These are phyloP conservation scores for Antitype chi DNA, from an alignment of 2,888 invertebrate species.

Conservation along the genomic window DNA sequence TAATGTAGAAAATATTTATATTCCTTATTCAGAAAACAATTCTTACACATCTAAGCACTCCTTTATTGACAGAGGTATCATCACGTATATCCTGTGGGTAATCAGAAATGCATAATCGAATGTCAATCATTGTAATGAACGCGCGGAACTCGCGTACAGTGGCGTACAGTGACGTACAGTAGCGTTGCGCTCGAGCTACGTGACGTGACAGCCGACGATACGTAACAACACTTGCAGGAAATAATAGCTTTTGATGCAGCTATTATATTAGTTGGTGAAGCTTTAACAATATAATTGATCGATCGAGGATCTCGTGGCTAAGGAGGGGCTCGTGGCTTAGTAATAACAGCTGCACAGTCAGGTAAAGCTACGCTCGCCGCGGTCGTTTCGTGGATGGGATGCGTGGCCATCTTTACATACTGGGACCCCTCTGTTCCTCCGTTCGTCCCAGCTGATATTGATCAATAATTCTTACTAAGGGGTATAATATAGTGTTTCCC, in stretches of 20 bases:
- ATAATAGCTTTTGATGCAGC: constrained; percentile 25
- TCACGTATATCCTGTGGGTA: constrained; percentile 42
- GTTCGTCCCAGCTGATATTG: too few species aligned
- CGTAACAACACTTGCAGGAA: constrained; percentile 41
- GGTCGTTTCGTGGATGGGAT: too few species aligned
- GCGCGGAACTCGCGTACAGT: constrained; percentile 37
- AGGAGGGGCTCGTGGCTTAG: too few species aligned
- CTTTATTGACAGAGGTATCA: constrained; percentile 25
- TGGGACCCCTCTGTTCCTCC: too few species aligned
- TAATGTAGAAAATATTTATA: background rate
- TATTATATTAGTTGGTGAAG: constrained; percentile 1
- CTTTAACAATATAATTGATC: background rate
- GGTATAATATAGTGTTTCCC: background rate
- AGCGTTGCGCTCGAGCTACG: constrained; percentile 8
- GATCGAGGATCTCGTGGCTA: too few species aligned
- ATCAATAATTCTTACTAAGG: background rate
- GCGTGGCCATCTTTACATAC: too few species aligned
- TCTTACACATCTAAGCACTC: constrained; percentile 13
- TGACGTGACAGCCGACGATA: constrained; percentile 30
- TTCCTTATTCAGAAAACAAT: background rate
- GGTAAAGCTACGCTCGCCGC: too few species aligned
- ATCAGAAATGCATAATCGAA: constrained; percentile 66
- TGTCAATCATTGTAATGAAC: constrained; percentile 64
- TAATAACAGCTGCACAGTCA: too few species aligned
- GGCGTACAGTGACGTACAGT: constrained; percentile 26